Evolutionary conservation across 2,113 vertebrate genomes (phyloP), one percentile per base, ranked within the genome.

Genomic region (Gymnorhina tibicen): DNA sequence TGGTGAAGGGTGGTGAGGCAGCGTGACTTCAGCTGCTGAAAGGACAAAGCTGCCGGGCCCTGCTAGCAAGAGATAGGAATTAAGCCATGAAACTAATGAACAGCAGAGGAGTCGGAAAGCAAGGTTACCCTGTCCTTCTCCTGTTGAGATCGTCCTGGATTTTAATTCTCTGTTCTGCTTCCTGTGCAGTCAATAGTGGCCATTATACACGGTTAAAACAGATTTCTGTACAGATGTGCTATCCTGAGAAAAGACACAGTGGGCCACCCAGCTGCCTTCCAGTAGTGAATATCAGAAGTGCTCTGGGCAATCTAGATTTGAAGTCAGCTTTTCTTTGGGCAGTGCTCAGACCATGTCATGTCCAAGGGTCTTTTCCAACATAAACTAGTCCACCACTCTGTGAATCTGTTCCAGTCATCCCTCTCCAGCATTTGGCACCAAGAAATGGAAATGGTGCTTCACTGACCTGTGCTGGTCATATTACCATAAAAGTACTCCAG

Each of bases 21-120:
- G 49, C 19, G 41, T 87, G 75, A 63, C 93, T 94, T 87, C 83
- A 95, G 76, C 90, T 92, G 83, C 39, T 86, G 60, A 77, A 78
- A 76, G 84, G 83, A 93, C 93, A 94, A 95, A 95, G 68, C 96
- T 96, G 92, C 44, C 49, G 68, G 92, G 83, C 63, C 87, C 95
- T 97, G 97, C 85, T 91, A 89, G 55, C 37, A 64, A 96, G 93
- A 97, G 97, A 97, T 97, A 97, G 95, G 97, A 97, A 96, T 95
- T 94, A 95, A 97, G 95, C 95, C 95, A 95, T 88, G 91, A 94
- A 96, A 92, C 58, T 97, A 97, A 95, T 92, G 95, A 97, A 72
- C 63, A 92, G 59, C 39, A 94, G 74, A 88, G 73, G 81, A 96
- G 68, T 50, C 0, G 32, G 79, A 92, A 89, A 89, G 22, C 82